Percentiles rank a stretch among this genome's conserved stretches.
Evolutionary conservation across 2,797 vertebrate species (phyloP).

Genomic region (Dryobates pubescens): DNA sequence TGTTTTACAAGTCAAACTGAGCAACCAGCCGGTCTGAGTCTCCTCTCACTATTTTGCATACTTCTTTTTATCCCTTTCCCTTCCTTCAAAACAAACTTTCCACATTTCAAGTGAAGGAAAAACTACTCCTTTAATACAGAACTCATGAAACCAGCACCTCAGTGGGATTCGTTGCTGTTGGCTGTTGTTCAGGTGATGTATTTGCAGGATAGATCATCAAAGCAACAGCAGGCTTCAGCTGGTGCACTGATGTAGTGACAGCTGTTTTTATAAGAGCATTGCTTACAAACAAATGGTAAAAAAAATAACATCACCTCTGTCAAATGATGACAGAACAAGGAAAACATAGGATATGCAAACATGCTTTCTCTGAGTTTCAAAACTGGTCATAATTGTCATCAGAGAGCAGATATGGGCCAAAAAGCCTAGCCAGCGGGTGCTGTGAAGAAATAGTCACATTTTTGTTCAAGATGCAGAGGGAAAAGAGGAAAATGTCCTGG

Average conservation of each 20-base stretch:
- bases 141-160: constrained; percentile 9
- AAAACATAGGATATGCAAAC: constrained; percentile 1
- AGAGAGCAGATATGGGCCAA: background rate
- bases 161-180: constrained; percentile 22
- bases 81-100: constrained; percentile 1
- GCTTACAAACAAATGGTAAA: constrained; percentile 20
- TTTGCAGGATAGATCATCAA: constrained; percentile 52
- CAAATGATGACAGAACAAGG: background rate
- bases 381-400: background rate
- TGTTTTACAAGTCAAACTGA: background rate
- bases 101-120: background rate
- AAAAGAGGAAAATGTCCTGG: background rate
- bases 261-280: background rate
- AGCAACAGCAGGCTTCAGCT: constrained; percentile 45
- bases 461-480: background rate
- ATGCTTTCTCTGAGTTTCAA: background rate
- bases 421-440: background rate
- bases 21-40: background rate
- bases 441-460: background rate
- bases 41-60: background rate
- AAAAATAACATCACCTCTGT: background rate
- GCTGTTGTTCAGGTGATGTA: constrained; percentile 49
- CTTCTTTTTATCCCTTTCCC: background rate
- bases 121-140: background rate
- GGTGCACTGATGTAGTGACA: background rate